Evolutionary conservation across 2,113 vertebrate genomes (phyloP), one percentile per base, ranked within the genome.

Genomic region (Lepisosteus oculatus): DNA sequence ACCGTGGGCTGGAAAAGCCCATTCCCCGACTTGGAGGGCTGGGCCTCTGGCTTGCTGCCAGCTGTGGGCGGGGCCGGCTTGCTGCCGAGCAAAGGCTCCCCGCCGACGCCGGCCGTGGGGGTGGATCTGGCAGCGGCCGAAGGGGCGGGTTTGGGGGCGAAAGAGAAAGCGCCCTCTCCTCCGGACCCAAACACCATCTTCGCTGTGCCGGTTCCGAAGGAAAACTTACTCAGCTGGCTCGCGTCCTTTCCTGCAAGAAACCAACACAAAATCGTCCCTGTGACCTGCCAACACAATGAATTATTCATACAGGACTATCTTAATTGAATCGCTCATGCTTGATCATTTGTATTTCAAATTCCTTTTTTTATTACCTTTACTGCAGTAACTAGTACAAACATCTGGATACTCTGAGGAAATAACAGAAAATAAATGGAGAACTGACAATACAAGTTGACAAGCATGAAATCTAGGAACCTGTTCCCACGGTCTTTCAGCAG

Each of bases 241-340:
- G 82, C 12, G 15, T 95, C 95, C 70, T 94, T 95, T 1, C 69
- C 85, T 83, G 86, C 17, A 82, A 73, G 43, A 64, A 73, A 76
- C 0, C 75, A 68, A 84, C 6, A 78, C 0, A 70, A 76, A 69
- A 41, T 43, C 14, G 6, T 17, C 17, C 15, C 13, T 44, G 41
- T 43, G 44, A 14, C 56, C 29, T 29, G 29, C 29, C 29, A 29
- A 29, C 29, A 29, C 29, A 29, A 29, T 29, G 29, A 29, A 29
- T 29, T 29, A 29, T 1, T 29, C 29, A 29, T 29, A 29, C 29
- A 29, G 29, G 29, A 29, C 2, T 29, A 29, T 29, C 29, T 29
- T 29, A 29, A 29, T 29, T 29, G 1, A 29, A 29, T 29, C 29
- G 1, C 29, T 29, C 29, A 29, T 29, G 29, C 29, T 29, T 29